Conservation (phyloP, 2,113 vertebrate species). For the Eleginops maclovinus region DNA sequence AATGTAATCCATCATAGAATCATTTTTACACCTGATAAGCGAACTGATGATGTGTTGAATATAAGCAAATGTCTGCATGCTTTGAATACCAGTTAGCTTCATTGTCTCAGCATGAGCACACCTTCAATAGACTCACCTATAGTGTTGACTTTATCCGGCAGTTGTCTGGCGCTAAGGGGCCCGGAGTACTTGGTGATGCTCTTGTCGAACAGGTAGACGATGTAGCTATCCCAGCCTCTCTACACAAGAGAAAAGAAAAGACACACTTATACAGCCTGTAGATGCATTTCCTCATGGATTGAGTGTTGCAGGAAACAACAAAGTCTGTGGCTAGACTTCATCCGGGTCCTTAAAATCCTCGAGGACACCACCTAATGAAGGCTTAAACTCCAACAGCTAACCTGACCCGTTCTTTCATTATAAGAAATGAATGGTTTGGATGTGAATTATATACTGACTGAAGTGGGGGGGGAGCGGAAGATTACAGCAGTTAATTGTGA, state of each 20-base stretch:
- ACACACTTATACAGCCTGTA: neutral
- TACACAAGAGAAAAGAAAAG: conserved; percentile 63
- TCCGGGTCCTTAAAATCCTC: neutral
- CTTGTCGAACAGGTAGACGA: conserved; percentile 98
- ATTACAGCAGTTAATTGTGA: neutral
- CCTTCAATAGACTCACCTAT: conserved; percentile 85
- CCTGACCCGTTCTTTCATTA: neutral
- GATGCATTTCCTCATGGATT: neutral
- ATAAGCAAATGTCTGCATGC: neutral
- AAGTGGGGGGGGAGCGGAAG: neutral
- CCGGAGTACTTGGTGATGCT: conserved; percentile 94
- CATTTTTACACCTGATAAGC: neutral
- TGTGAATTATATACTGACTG: neutral
- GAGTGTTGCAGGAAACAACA: neutral
- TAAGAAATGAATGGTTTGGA: neutral
- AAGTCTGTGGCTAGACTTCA: neutral
- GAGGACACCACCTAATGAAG: neutral
- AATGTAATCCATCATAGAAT: neutral
- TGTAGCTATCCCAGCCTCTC: conserved; percentile 99
- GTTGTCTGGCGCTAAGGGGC: conserved; percentile 91
- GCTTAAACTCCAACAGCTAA: neutral
- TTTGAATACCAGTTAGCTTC: neutral
- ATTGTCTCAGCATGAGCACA: neutral
- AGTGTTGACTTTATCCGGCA: conserved; percentile 96
- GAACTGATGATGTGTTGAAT: neutral